phyloP scores from a whole-genome alignment of 2,797 vertebrate species.

The Trachurus trachurus region DNA sequence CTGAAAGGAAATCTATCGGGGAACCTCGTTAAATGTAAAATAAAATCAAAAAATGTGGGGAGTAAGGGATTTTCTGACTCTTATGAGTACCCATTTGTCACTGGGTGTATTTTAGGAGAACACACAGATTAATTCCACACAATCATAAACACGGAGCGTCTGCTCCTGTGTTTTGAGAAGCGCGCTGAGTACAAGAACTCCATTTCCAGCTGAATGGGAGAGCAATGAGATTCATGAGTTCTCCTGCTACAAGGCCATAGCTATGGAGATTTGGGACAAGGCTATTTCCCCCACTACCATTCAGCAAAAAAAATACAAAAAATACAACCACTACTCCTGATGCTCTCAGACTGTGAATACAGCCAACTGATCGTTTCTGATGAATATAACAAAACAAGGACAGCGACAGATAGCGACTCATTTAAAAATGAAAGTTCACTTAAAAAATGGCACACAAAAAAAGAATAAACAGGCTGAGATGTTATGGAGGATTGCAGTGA shows the following conservation, averaged over 20 bases:
- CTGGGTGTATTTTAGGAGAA: slow-evolving; percentile 50
- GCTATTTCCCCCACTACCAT: slow-evolving; percentile 63
- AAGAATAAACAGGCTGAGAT: neutral
- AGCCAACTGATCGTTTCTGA: slow-evolving; percentile 46
- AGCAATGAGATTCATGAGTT: slow-evolving; percentile 83
- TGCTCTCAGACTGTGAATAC: slow-evolving; percentile 59
- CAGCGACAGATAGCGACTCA: slow-evolving; percentile 12
- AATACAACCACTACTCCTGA: slow-evolving; percentile 34
- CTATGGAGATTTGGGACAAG: slow-evolving; percentile 72
- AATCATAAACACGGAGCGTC: slow-evolving; percentile 60
- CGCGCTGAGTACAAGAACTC: slow-evolving; percentile 48
- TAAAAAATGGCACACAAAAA: neutral
- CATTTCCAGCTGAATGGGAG: slow-evolving; percentile 73
- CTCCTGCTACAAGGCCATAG: slow-evolving; percentile 68
- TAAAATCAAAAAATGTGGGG: slow-evolving; percentile 30
- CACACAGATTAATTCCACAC: slow-evolving; percentile 61
- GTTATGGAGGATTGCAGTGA: neutral
- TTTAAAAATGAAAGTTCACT: slow-evolving; percentile 12
- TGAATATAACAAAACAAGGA: slow-evolving; percentile 38
- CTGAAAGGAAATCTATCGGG: slow-evolving; percentile 46
- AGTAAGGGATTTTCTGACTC: slow-evolving; percentile 56
- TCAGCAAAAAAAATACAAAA: slow-evolving; percentile 49
- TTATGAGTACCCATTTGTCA: slow-evolving; percentile 59
- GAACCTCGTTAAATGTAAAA: slow-evolving; percentile 22
- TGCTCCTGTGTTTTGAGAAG: slow-evolving; percentile 63